phyloP scores from a whole-genome alignment of 2,888 invertebrate species.

The Drosophila subsilvestris region DNA sequence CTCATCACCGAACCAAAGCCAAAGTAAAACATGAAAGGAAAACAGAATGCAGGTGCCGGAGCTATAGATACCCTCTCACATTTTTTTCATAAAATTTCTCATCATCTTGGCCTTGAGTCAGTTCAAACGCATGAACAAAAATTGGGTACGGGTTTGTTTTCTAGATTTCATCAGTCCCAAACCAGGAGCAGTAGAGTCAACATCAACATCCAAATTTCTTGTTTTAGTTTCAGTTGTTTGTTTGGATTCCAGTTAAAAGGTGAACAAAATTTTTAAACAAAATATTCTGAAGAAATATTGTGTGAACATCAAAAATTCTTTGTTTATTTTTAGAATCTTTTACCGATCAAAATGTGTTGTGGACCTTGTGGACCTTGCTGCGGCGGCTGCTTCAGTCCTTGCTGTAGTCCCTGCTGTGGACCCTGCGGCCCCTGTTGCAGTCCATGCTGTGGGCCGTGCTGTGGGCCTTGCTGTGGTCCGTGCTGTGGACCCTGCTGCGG shows the following conservation, averaged over 20 bases:
- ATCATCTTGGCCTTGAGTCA: not conserved
- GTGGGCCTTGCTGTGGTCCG: not conserved
- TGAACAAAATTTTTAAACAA: not conserved
- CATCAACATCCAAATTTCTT: not conserved
- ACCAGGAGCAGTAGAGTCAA: not conserved
- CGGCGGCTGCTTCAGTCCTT: not conserved
- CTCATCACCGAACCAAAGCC: slow-evolving; percentile 27
- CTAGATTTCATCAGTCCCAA: not conserved
- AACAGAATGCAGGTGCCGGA: not conserved
- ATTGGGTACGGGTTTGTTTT: not conserved
- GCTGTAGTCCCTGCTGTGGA: not conserved
- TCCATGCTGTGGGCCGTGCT: not conserved
- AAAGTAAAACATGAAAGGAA: slow-evolving; percentile 31
- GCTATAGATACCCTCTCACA: not conserved
- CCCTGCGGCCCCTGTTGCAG: not conserved
- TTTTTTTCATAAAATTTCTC: not conserved
- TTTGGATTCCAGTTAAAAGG: not conserved
- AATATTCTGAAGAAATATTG: not conserved
- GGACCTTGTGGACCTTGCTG: not conserved
- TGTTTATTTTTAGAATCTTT: not conserved
- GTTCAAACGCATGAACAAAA: not conserved
- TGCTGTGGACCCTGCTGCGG: not conserved
- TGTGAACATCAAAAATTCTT: too few relatives aligned
- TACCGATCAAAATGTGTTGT: not conserved
- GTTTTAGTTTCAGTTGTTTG: not conserved